phyloP scores from a whole-genome alignment of 2,888 invertebrate species.

The Andrena bicolor region DNA sequence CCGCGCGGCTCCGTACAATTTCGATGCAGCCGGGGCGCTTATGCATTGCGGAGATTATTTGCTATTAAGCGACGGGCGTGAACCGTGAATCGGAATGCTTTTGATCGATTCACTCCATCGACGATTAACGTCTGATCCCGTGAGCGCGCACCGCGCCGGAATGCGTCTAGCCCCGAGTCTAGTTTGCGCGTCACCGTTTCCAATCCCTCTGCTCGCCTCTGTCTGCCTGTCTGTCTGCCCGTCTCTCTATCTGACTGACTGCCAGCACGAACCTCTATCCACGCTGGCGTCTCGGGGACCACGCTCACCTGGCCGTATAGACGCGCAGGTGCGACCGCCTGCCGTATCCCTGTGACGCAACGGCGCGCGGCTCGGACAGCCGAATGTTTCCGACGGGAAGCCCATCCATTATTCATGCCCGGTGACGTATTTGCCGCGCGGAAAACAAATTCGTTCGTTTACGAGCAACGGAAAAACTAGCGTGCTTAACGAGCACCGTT shows the following conservation, averaged over 20 bases:
- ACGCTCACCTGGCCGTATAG: conserved; percentile 40
- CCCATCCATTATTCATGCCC: conserved; percentile 73
- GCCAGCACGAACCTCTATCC: conserved; percentile 31
- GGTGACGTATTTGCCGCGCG: conserved; percentile 44
- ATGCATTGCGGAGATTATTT: conserved; percentile 70
- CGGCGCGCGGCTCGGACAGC: conserved; percentile 40
- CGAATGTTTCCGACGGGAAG: conserved; percentile 63
- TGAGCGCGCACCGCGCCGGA: conserved; percentile 24
- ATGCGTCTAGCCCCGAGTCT: conserved; percentile 29
- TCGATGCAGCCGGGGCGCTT: conserved; percentile 34
- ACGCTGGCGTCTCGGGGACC: conserved; percentile 14
- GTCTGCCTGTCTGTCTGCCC: conserved; percentile 17
- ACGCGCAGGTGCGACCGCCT: conserved; percentile 54
- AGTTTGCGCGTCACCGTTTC: conserved; percentile 18
- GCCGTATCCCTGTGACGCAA: conserved; percentile 30
- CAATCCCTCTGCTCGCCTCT: not conserved
- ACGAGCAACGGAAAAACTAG: conserved; percentile 61
- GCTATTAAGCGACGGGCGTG: conserved; percentile 67
- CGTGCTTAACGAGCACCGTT: conserved; percentile 68
- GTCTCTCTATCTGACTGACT: conserved; percentile 15
- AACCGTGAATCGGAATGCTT: conserved; percentile 73
- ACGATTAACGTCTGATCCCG: conserved; percentile 61
- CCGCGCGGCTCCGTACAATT: conserved; percentile 37
- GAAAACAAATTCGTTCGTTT: conserved; percentile 69
- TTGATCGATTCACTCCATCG: conserved; percentile 71